Evolutionary conservation across 2,888 invertebrate species (phyloP).

Genomic region (Sphaerolaimus hirsutus): DNA sequence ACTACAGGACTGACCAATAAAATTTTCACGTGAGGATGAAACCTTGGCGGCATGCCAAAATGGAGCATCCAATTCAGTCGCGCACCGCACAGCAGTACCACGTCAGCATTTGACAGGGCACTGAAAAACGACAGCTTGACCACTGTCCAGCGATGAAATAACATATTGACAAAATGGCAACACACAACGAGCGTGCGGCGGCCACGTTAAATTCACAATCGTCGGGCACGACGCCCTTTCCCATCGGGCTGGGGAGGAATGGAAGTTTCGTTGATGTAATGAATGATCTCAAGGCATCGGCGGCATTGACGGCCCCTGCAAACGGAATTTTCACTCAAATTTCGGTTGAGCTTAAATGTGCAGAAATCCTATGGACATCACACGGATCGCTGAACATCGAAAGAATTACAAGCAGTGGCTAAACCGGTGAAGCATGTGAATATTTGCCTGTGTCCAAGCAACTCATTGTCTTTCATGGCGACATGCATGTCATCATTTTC

Average conservation of each 20-base stretch:
- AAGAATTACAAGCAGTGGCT: too few species aligned
- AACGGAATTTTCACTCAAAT: too few species aligned
- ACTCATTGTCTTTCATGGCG: too few species aligned
- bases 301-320: too few species aligned
- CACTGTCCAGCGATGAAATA: not conserved
- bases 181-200: constrained; percentile 47
- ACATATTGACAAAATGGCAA: not conserved
- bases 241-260: constrained; percentile 84
- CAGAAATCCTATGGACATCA: too few species aligned
- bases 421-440: too few species aligned
- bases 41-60: constrained; percentile 69
- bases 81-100: constrained; percentile 62
- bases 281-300: too few species aligned
- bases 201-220: constrained; percentile 46
- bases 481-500: too few species aligned
- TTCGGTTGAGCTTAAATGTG: too few species aligned
- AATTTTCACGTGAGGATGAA: constrained; percentile 52
- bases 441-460: too few species aligned
- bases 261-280: constrained; percentile 42
- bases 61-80: constrained; percentile 91
- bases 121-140: constrained; percentile 13
- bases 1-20: constrained; percentile 42
- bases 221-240: constrained; percentile 37
- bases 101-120: constrained; percentile 64
- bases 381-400: too few species aligned